Percentiles rank a stretch among this genome's conserved stretches.
phyloP scores from a whole-genome alignment of 2,797 vertebrate genomes.

The Neopelma chrysocephalum region DNA sequence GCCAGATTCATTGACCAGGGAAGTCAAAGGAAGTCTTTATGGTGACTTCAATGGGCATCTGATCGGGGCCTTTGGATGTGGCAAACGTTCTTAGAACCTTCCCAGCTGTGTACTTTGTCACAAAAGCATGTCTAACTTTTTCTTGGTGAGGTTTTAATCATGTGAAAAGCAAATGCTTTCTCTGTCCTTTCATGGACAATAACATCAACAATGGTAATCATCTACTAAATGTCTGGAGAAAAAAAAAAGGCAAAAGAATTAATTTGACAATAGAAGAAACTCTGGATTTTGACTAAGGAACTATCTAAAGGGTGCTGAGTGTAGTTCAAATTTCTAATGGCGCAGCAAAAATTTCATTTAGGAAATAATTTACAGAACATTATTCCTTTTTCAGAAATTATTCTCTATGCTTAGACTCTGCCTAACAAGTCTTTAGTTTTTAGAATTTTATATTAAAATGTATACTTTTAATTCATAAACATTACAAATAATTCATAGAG shows the following conservation, averaged over 20 bases:
- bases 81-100: neutral
- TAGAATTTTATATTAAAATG: neutral
- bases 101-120: neutral
- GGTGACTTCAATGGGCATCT: neutral
- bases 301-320: neutral
- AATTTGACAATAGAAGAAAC: neutral
- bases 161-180: neutral
- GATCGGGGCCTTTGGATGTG: neutral
- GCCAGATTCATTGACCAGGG: neutral
- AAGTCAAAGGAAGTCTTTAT: conserved; percentile 7
- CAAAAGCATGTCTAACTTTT: neutral
- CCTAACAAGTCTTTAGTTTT: neutral
- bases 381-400: neutral
- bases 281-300: neutral
- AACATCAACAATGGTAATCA: neutral
- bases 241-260: neutral
- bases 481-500: neutral
- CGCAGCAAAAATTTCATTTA: neutral
- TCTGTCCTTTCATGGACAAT: neutral
- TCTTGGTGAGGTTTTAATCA: neutral
- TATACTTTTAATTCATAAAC: neutral
- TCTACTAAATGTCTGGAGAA: neutral
- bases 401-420: neutral
- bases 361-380: neutral
- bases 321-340: neutral